These are phyloP conservation scores for Entomobrya multifasciata DNA, from an alignment of 2,888 invertebrate genomes.

Conservation along the genomic window DNA sequence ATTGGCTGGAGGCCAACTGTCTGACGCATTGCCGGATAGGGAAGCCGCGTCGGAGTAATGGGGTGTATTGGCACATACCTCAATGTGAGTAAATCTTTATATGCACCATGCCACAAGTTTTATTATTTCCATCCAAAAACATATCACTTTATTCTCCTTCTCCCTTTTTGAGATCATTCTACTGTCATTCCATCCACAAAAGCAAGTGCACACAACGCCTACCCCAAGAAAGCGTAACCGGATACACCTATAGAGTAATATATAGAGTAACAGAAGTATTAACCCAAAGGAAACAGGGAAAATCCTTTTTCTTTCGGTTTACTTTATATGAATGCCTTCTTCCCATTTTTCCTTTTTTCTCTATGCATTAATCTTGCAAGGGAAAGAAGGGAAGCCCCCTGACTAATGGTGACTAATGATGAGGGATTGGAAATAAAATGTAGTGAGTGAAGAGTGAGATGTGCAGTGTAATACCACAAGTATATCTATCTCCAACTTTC, in stretches of 20 bases:
- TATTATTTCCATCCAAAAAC: neutral
- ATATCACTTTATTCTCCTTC: neutral
- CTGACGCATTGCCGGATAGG: too few species aligned
- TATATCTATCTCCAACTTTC: neutral
- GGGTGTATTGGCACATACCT: neutral
- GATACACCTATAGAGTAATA: neutral
- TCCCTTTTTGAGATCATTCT: too few species aligned
- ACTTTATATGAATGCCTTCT: conserved; percentile 13
- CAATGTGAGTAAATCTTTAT: neutral
- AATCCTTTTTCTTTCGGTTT: conserved; percentile 12
- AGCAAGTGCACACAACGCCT: neutral
- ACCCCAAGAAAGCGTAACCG: conserved; percentile 8
- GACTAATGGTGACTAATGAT: conserved; percentile 72
- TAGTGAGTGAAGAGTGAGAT: conserved; percentile 69
- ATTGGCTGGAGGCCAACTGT: too few species aligned
- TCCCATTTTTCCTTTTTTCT: conserved; percentile 55
- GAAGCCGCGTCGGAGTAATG: too few species aligned
- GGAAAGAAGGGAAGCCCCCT: conserved; percentile 58
- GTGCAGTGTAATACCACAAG: conserved; percentile 37
- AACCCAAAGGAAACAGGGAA: conserved; percentile 1
- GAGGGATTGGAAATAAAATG: conserved; percentile 71
- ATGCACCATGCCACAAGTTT: neutral
- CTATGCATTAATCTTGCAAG: conserved; percentile 64
- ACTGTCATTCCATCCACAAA: too few species aligned
- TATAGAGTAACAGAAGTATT: neutral